These are phyloP conservation scores for Malacoctenus gilli DNA, from an alignment of 2,797 vertebrate genomes.

Conservation along the genomic window DNA sequence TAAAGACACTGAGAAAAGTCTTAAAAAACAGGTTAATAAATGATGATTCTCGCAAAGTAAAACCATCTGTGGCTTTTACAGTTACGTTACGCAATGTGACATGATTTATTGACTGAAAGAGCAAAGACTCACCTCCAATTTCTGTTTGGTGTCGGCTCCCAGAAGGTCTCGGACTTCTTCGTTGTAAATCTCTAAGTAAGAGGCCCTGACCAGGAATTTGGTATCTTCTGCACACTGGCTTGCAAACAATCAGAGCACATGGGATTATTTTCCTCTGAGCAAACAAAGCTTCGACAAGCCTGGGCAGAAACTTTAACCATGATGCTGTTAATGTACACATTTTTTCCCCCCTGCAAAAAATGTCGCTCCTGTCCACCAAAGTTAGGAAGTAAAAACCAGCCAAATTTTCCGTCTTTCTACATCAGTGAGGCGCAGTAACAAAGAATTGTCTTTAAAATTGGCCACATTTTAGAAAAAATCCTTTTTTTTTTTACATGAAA, in stretches of 20 bases:
- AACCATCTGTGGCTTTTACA: slow-evolving; percentile 5
- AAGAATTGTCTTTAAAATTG: too few relatives aligned
- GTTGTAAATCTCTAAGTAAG: slow-evolving; percentile 92
- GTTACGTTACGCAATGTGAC: slow-evolving; percentile 7
- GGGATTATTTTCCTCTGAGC: not conserved
- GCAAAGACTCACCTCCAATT: slow-evolving; percentile 84
- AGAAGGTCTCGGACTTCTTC: slow-evolving; percentile 89
- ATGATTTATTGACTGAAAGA: slow-evolving; percentile 28
- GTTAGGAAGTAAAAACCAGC: too few relatives aligned
- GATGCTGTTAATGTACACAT: not conserved
- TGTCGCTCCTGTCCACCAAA: not conserved
- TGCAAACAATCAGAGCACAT: slow-evolving; percentile 36
- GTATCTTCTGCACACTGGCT: slow-evolving; percentile 89
- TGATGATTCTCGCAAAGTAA: not conserved
- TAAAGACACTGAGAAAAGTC: not conserved
- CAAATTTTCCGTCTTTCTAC: not conserved
- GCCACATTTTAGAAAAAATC: too few relatives aligned
- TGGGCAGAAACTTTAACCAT: not conserved
- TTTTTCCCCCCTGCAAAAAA: not conserved
- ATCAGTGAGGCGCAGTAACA: too few relatives aligned
- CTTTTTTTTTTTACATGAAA: too few relatives aligned
- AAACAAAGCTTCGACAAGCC: slow-evolving; percentile 1
- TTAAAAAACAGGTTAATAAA: slow-evolving; percentile 7
- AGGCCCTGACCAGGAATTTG: slow-evolving; percentile 89
- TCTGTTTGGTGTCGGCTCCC: slow-evolving; percentile 89